Conservation (phyloP, 1,140 invertebrate genomes). For the Drosophila varians region DNA sequence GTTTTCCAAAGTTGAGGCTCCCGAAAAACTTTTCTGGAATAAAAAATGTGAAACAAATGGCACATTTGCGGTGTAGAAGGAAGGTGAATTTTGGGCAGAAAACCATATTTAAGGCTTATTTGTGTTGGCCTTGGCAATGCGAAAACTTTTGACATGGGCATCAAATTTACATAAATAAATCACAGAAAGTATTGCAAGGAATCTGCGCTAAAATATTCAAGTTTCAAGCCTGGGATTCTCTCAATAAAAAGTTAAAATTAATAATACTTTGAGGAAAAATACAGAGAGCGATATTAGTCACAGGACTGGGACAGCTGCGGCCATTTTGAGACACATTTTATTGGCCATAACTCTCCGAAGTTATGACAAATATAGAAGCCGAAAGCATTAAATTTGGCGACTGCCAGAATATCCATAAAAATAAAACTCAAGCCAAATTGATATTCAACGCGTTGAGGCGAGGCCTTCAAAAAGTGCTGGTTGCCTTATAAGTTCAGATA, state of each 20-base stretch:
- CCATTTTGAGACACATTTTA: constrained; percentile 79
- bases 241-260: no score
- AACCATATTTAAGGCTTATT: constrained; percentile 3
- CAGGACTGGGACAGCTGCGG: constrained; percentile 69
- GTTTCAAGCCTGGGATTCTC: no score
- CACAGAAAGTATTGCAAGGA: constrained; percentile 1
- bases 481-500: constrained; percentile 46
- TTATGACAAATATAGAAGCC: constrained; percentile 80
- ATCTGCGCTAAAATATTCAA: no score
- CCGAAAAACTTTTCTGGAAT: constrained; percentile 17
- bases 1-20: constrained; percentile 26
- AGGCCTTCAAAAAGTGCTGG: constrained; percentile 42
- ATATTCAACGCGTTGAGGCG: constrained; percentile 49
- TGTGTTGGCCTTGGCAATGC: constrained; percentile 14
- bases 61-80: constrained; percentile 28
- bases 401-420: constrained; percentile 62
- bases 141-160: constrained; percentile 23
- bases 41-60: background rate
- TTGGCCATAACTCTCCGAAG: constrained; percentile 60
- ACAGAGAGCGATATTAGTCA: background rate
- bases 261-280: no score
- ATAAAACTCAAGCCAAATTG: constrained; percentile 44
- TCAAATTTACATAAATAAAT: constrained; percentile 21
- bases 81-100: background rate
- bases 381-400: constrained; percentile 72